Evolutionary conservation across 2,797 vertebrate species (phyloP), one percentile per base, ranked within the genome.

Genomic region (Antennarius maculatus): DNA sequence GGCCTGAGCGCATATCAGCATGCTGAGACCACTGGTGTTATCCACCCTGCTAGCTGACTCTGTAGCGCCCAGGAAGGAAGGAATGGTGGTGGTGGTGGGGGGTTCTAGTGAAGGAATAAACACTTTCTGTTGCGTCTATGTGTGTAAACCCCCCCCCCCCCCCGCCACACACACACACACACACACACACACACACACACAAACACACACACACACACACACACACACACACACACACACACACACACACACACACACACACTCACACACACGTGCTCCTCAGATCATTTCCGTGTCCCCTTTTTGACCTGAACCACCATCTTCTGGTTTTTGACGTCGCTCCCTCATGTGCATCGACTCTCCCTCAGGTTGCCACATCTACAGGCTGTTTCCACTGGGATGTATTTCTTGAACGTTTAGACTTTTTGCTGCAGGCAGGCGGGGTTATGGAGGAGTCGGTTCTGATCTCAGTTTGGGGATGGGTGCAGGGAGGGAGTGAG

Each of bases 1-100:
- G 88, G 86, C 84, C 88, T 53, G 51, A 88, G 86, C 86, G 64
- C 60, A 91, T 90, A 82, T 85, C 64, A 88, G 84, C 81, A 81
- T 74, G 83, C 82, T 42, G 73, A 64, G 67, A 64, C 83, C 76
- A 75, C 68, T 50, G 63, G 58, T 50, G 39, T 53, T 69, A 52
- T 69, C 75, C 76, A 49, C 48, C 58, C 74, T 28, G 47, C 65
- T 46, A 46, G 45, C 62, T 74, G 68, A 29, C 77, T 68, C 42
- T 45, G 48, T 1, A 59, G 77, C 74, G 65, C 74, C 68, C 74
- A 69, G 75, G 81, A 77, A 84, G 74, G 74, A 76, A 77, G 67
- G 60, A 65, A 71, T 2, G 48, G 18, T 7, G 34, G 31, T 11
- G 80, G 41, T 7, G 13, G 11, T 7, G 48, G 57, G 74, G 62